phyloP scores from a whole-genome alignment of 2,113 vertebrate genomes.

The Sterna hirundo region DNA sequence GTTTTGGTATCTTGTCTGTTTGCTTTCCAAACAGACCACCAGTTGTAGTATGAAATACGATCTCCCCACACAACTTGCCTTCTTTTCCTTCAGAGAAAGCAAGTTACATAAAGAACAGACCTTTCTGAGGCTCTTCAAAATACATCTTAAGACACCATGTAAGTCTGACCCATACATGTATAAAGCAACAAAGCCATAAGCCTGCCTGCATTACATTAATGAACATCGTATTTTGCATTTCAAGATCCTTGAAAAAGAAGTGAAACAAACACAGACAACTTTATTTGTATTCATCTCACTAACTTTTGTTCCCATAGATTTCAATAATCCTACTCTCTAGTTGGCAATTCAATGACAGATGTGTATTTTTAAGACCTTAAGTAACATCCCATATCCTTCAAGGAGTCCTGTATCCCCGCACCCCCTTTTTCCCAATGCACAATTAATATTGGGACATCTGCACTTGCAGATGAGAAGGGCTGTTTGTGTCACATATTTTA shows the following conservation, averaged over 20 bases:
- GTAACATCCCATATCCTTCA: neutral
- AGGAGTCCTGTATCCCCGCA: neutral
- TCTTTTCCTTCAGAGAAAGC: neutral
- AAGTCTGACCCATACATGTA: neutral
- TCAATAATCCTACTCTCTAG: neutral
- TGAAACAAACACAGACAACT: neutral
- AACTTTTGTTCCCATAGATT: neutral
- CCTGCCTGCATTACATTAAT: neutral
- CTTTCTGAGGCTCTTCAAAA: neutral
- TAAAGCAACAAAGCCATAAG: neutral
- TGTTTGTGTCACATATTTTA: constrained; percentile 18
- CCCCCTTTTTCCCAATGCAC: neutral
- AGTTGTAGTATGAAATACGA: neutral
- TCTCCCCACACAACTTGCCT: neutral
- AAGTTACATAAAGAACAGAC: neutral
- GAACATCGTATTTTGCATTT: neutral
- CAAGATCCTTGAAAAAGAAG: neutral
- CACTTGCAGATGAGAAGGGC: neutral
- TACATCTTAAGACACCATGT: neutral
- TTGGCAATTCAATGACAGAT: neutral
- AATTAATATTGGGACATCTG: too few relatives aligned
- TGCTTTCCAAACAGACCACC: neutral
- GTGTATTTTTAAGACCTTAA: neutral
- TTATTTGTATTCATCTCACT: constrained; percentile 13
- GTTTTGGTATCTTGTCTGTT: neutral